Percentiles rank a stretch among this genome's conserved stretches.
Evolutionary conservation across 2,113 vertebrate genomes (phyloP).

Genomic region (Arenaria interpres): DNA sequence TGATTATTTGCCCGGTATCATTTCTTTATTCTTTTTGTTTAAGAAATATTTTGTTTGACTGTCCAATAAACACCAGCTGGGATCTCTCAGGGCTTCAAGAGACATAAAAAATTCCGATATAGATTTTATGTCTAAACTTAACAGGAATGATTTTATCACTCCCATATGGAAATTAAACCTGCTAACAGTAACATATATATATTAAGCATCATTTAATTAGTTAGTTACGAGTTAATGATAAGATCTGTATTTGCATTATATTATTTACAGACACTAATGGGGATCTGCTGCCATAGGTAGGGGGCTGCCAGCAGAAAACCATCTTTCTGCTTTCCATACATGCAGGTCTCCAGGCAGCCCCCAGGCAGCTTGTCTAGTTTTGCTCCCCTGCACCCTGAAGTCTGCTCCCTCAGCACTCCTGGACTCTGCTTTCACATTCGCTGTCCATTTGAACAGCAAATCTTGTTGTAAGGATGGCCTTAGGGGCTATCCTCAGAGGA

Average conservation of each 20-base stretch:
- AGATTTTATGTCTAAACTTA: not conserved
- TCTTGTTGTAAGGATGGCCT: constrained; percentile 15
- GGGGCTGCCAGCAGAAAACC: not conserved
- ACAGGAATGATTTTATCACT: not conserved
- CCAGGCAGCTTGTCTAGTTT: not conserved
- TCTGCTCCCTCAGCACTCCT: not conserved
- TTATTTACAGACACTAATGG: not conserved
- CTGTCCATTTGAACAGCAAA: constrained; percentile 24
- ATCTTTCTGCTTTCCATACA: not conserved
- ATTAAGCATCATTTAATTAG: not conserved
- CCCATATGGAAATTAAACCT: not conserved
- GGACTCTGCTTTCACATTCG: not conserved
- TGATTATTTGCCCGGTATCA: not conserved
- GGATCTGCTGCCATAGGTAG: not conserved
- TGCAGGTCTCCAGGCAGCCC: not conserved
- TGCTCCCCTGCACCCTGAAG: not conserved
- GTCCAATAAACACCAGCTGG: not conserved
- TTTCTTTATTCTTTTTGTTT: not conserved
- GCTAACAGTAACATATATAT: not conserved
- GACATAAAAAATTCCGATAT: not conserved
- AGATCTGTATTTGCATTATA: not conserved
- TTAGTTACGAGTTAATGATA: not conserved
- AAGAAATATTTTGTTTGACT: not conserved
- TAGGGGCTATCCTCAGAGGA: constrained; percentile 24
- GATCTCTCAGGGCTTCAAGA: not conserved